phyloP scores from a whole-genome alignment of 2,888 invertebrate species.

The Drosophila prostipennis region DNA sequence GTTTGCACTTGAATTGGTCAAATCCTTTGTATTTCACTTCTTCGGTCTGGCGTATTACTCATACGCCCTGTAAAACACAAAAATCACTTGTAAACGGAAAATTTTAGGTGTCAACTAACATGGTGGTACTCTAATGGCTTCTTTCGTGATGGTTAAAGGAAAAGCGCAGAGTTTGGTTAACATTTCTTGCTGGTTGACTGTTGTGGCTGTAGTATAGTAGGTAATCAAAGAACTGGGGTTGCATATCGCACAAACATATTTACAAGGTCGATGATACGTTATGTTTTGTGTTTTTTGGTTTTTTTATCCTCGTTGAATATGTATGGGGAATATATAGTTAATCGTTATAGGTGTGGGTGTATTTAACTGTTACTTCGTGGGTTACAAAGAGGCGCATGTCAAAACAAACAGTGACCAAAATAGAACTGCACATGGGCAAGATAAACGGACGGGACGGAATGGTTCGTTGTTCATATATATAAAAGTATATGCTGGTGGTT shows the following conservation, averaged over 20 bases:
- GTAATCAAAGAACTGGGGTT: conserved; percentile 67
- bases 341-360: conserved; percentile 42
- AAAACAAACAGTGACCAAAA: conserved; percentile 69
- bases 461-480: conserved; percentile 29
- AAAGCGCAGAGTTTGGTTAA: conserved; percentile 23
- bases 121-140: conserved; percentile 8
- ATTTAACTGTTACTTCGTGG: conserved; percentile 38
- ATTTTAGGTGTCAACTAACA: conserved; percentile 21
- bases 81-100: conserved; percentile 11
- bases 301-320: conserved; percentile 57
- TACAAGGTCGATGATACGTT: conserved; percentile 74
- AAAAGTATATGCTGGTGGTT: conserved; percentile 19
- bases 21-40: conserved; percentile 17
- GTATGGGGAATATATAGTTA: conserved; percentile 33
- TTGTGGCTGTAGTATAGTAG: conserved; percentile 37
- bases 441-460: conserved; percentile 55
- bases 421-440: conserved; percentile 61
- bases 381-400: conserved; percentile 67
- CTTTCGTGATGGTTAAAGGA: conserved; percentile 22
- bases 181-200: conserved; percentile 44
- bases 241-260: conserved; percentile 83
- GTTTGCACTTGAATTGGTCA: background rate
- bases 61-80: conserved; percentile 31
- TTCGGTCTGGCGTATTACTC: conserved; percentile 9
- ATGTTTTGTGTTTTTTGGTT: conserved; percentile 15